phyloP scores from a whole-genome alignment of 2,888 invertebrate species.

The Tenthredo scrophulariae region DNA sequence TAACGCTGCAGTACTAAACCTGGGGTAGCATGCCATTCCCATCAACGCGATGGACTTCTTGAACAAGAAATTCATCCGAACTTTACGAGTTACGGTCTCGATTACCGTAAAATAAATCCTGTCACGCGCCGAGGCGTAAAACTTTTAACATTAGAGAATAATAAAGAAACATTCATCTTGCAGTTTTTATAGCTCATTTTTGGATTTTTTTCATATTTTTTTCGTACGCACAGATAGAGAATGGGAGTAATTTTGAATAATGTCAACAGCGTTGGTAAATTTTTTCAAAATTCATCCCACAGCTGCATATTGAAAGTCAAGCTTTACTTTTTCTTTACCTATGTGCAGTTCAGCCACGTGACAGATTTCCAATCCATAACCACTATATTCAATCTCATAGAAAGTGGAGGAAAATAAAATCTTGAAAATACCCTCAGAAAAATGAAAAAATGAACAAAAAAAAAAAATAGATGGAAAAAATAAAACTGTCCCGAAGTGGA shows the following conservation, averaged over 20 bases:
- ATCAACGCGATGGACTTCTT: conserved; percentile 14
- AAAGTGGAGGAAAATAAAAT: neutral
- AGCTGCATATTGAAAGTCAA: neutral
- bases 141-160: conserved; percentile 27
- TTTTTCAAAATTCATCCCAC: neutral
- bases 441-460: too few species aligned
- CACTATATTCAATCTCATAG: neutral
- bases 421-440: neutral
- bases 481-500: conserved; percentile 59
- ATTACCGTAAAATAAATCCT: conserved; percentile 35
- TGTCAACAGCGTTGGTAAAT: neutral
- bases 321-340: neutral
- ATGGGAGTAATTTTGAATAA: neutral
- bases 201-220: neutral
- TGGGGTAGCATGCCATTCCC: neutral
- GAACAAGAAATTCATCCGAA: conserved; percentile 39
- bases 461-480: neutral
- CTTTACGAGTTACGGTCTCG: conserved; percentile 32
- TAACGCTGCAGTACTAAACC: neutral
- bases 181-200: neutral
- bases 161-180: conserved; percentile 10
- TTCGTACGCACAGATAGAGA: neutral
- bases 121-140: conserved; percentile 19
- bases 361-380: neutral
- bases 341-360: neutral